A percentile compares a stretch with the other conserved stretches of the same genome.
These are phyloP conservation scores for Brevimyrus niger DNA, from an alignment of 2,113 vertebrate genomes.

Conservation along the genomic window DNA sequence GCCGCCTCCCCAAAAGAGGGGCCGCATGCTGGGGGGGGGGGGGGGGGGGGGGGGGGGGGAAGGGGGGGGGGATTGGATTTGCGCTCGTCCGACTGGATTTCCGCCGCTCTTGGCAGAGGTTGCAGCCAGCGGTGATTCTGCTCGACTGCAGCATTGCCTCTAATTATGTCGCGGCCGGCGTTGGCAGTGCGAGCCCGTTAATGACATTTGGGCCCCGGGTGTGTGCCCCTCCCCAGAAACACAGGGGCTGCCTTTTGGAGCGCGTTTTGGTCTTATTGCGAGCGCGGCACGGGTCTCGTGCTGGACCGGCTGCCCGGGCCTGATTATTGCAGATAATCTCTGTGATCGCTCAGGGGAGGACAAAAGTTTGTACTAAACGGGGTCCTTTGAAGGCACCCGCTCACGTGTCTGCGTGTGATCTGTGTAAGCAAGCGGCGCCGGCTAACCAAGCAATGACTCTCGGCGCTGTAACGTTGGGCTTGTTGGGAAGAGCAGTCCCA, in stretches of 20 bases:
- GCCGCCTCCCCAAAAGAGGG: constrained; percentile 2
- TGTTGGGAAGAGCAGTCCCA: neutral
- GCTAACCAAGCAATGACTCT: neutral
- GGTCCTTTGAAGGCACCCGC: neutral
- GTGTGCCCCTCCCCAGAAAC: constrained; percentile 42
- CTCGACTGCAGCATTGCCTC: constrained; percentile 64
- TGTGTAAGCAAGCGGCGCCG: neutral
- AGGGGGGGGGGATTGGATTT: constrained; percentile 18
- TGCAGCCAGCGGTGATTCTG: constrained; percentile 61
- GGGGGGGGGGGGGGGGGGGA: neutral
- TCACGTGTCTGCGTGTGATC: neutral
- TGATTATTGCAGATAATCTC: neutral
- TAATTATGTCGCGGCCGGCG: constrained; percentile 64
- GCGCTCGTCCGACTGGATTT: constrained; percentile 55
- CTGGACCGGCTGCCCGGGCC: constrained; percentile 29
- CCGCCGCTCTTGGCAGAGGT: constrained; percentile 65
- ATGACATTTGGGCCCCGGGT: constrained; percentile 34
- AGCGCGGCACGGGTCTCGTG: constrained; percentile 34
- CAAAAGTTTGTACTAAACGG: neutral
- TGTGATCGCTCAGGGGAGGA: neutral
- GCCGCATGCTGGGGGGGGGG: neutral
- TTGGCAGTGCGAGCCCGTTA: constrained; percentile 47
- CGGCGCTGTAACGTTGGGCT: neutral
- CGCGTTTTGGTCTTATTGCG: neutral
- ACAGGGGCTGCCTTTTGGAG: constrained; percentile 26